Evolutionary conservation across 1,140 invertebrate species (phyloP).

Genomic region (Sinonovacula constricta): DNA sequence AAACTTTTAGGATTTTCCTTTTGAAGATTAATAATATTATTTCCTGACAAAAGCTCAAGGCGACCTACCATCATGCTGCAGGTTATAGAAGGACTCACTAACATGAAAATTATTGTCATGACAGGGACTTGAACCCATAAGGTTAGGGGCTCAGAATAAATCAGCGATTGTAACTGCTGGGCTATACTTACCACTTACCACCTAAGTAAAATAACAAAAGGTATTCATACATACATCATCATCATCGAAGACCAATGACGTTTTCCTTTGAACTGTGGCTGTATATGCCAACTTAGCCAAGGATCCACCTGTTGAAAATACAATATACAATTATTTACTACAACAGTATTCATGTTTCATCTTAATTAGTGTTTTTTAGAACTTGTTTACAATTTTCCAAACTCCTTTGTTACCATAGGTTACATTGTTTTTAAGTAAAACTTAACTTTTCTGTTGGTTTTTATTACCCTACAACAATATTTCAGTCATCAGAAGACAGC

Average conservation of each 20-base stretch:
- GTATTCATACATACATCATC: conserved; percentile 65
- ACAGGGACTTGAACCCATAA: no score
- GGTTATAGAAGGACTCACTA: no score
- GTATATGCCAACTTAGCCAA: conserved; percentile 88
- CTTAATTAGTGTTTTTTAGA: neutral
- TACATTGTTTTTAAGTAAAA: neutral
- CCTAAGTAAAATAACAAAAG: neutral
- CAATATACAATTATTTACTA: neutral
- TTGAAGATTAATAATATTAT: no score
- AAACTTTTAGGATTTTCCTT: no score
- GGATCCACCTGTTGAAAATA: conserved; percentile 81
- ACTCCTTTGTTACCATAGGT: neutral
- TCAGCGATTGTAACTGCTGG: neutral
- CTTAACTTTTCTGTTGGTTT: no score
- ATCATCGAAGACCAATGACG: conserved; percentile 81
- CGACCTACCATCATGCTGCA: no score
- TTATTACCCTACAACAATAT: no score
- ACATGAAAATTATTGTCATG: neutral
- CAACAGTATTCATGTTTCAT: neutral
- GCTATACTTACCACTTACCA: neutral
- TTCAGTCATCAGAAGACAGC: no score
- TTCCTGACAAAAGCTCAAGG: no score
- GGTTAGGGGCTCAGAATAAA: neutral
- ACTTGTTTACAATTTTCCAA: neutral
- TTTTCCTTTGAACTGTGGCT: conserved; percentile 84